These are phyloP conservation scores for Cryptocheilus praepositus DNA, from an alignment of 2,888 invertebrate species.

Conservation along the genomic window DNA sequence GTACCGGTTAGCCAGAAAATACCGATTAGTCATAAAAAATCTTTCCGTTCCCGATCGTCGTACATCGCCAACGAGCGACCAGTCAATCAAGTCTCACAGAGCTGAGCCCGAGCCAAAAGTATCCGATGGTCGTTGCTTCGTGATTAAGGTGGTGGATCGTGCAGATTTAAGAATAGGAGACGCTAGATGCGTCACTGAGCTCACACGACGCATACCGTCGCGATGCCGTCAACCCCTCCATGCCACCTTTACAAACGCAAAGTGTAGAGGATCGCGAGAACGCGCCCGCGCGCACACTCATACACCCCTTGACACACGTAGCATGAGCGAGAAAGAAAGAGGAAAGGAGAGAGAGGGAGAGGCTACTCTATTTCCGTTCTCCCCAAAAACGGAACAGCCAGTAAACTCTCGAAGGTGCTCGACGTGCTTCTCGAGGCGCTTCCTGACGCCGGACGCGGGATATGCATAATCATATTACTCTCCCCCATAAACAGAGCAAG, in stretches of 20 bases:
- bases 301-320: slow-evolving; percentile 40
- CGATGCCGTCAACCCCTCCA: slow-evolving; percentile 62
- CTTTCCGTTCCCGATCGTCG: no score
- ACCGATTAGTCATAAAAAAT: no score
- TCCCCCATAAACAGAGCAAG: no score
- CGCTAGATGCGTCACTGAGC: slow-evolving; percentile 62
- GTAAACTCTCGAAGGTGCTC: slow-evolving; percentile 41
- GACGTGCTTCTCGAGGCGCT: slow-evolving; percentile 27
- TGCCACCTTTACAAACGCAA: slow-evolving; percentile 37
- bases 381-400: slow-evolving; percentile 58
- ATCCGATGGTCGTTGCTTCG: slow-evolving; percentile 43
- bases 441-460: slow-evolving; percentile 12
- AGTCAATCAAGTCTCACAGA: slow-evolving; percentile 23
- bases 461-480: no score
- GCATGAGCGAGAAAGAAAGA: slow-evolving; percentile 36
- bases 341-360: slow-evolving; percentile 25
- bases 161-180: slow-evolving; percentile 61
- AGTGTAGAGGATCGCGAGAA: slow-evolving; percentile 5
- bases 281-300: slow-evolving; percentile 43
- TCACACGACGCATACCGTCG: slow-evolving; percentile 60
- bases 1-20: no score
- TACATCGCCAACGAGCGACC: slow-evolving; percentile 18
- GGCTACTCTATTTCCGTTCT: slow-evolving; percentile 71
- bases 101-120: slow-evolving; percentile 23
- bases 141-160: slow-evolving; percentile 45